Evolutionary conservation across 2,797 vertebrate genomes (phyloP), one percentile per base, ranked within the genome.

Genomic region (Triplophysa bombifrons): DNA sequence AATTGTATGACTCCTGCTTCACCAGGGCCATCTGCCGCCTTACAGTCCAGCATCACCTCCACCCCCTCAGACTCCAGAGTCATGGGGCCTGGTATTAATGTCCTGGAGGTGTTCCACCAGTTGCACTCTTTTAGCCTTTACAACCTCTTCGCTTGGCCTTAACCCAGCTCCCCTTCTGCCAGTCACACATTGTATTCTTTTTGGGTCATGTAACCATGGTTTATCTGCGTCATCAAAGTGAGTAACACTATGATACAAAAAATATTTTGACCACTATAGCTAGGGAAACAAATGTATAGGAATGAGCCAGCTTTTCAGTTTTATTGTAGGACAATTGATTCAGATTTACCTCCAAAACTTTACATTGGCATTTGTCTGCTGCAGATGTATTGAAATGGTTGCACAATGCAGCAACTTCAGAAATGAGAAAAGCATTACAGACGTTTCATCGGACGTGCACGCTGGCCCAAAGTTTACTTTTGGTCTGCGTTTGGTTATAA

Each of bases 1-100:
- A 97, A 98, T 96, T 95, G 93, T 91, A 91, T 88, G 94, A 91
- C 94, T 96, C 93, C 93, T 93, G 90, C 72, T 71, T 88, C 90
- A 93, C 85, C 68, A 82, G 83, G 86, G 77, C 94, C 96, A 95
- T 95, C 94, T 95, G 94, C 93, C 92, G 82, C 83, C 74, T 63
- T 20, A 68, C 67, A 65, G 67, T 58, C 46, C 67, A 12, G 44
- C 55, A 30, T 46, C 53, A 79, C 82, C 68, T 85, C 82, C 10
- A 50, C 41, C 60, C 44, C 60, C 75, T 58, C 20, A 46, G n/a
- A 74, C 17, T 16, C 4, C 20, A 46, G n/a, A 74, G 22, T 16
- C 4, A 9, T 16, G 46, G n/a, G 56, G 46, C 76, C 34, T 27
- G 3, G n/a, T 74, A 69, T 34, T 46, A 48, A 3, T 3, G 5